Evolutionary conservation across 2,113 vertebrate genomes (phyloP).

Genomic region (Ardeotis arabs): DNA sequence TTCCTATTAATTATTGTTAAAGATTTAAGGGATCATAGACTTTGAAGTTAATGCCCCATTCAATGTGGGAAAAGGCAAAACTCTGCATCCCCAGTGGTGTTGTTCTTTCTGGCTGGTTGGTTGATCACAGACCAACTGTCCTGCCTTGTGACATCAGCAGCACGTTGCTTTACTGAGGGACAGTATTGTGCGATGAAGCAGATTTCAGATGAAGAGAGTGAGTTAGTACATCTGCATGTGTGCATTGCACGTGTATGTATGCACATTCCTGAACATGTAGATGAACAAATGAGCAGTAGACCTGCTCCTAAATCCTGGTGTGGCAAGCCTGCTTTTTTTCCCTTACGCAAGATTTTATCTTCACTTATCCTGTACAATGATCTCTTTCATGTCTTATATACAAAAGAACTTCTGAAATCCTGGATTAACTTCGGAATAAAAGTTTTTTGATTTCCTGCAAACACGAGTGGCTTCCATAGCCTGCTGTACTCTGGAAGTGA

Average conservation of each 20-base stretch:
- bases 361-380: background rate
- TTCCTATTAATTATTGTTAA: constrained; percentile 81
- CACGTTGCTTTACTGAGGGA: background rate
- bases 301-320: background rate
- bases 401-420: background rate
- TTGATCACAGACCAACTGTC: constrained; percentile 54
- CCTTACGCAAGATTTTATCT: background rate
- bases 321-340: background rate
- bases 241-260: rapidly evolving
- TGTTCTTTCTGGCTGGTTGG: constrained; percentile 74
- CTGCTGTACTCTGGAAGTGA: background rate
- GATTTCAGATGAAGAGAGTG: background rate
- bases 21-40: constrained; percentile 83
- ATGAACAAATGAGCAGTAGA: background rate
- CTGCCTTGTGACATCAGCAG: constrained; percentile 5
- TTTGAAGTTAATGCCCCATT: constrained; percentile 76
- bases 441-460: background rate
- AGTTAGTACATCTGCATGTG: rapidly evolving
- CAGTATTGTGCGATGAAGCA: background rate
- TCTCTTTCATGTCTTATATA: background rate
- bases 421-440: background rate
- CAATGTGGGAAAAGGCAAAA: constrained; percentile 78
- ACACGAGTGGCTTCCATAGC: background rate
- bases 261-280: rapidly evolving
- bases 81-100: constrained; percentile 55